These are phyloP conservation scores for Sorex araneus DNA, from an alignment of 2,113 vertebrate genomes.

Conservation along the genomic window DNA sequence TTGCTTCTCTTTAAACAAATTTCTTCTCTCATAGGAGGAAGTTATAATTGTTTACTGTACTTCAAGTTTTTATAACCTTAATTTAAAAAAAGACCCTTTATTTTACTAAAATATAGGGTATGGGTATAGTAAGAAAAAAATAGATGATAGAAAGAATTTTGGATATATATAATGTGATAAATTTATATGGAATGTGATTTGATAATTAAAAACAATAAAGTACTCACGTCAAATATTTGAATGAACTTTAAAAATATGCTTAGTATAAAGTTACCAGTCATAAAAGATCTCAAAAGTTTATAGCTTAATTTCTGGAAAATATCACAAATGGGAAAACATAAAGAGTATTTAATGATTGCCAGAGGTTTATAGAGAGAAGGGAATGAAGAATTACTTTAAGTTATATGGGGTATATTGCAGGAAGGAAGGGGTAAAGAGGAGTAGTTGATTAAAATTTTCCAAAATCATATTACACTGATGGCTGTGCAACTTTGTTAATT, in stretches of 20 bases:
- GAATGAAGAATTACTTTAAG: not conserved
- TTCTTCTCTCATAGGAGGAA: not conserved
- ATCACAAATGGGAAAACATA: not conserved
- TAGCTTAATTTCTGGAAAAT: not conserved
- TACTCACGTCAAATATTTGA: not conserved
- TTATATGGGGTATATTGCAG: not conserved
- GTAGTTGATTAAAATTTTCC: not conserved
- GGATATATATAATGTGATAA: slow-evolving; percentile 19
- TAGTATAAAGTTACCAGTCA: not conserved
- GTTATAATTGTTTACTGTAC: not conserved
- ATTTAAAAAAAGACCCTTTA: not conserved
- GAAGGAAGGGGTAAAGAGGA: not conserved
- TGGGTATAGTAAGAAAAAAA: not conserved
- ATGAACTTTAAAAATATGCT: not conserved
- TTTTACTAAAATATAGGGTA: not conserved
- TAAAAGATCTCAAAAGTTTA: not conserved
- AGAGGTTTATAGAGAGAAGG: not conserved
- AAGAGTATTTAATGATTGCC: not conserved
- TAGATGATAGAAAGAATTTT: not conserved
- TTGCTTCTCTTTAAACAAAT: not conserved
- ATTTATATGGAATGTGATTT: not conserved
- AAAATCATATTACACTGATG: not conserved
- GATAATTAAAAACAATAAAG: not conserved
- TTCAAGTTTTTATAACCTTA: not conserved
- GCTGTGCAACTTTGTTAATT: not conserved